Percentiles rank a stretch among this genome's conserved stretches.
Conservation (phyloP, 2,888 invertebrate species). For the Allophyes oxyacanthae region DNA sequence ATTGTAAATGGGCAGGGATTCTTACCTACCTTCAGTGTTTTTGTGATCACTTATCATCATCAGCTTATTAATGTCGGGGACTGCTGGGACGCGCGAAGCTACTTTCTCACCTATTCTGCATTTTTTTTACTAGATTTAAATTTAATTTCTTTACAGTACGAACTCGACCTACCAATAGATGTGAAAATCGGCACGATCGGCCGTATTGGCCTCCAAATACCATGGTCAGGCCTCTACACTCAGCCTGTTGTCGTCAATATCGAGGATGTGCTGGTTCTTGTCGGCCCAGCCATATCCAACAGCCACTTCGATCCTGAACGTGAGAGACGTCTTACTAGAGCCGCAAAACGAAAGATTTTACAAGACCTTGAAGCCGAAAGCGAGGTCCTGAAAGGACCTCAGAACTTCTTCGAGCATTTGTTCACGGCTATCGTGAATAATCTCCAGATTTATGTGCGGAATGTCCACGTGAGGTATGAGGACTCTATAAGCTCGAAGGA, state of each 20-base stretch:
- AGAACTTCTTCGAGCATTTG: constrained; percentile 92
- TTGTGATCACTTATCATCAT: too few relatives aligned
- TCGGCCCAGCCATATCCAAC: constrained; percentile 92
- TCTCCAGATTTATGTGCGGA: constrained; percentile 93
- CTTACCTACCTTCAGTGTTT: too few relatives aligned
- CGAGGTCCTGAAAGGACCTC: constrained; percentile 90
- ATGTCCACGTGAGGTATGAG: constrained; percentile 95
- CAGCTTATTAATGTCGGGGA: too few relatives aligned
- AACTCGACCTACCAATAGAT: constrained; percentile 94
- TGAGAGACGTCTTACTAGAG: constrained; percentile 92
- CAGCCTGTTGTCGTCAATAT: constrained; percentile 93
- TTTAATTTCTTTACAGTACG: constrained; percentile 90
- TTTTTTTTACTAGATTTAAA: too few relatives aligned
- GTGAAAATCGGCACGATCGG: constrained; percentile 95
- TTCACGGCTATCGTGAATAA: constrained; percentile 94
- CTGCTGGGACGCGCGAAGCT: too few relatives aligned
- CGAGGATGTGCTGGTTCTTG: constrained; percentile 93
- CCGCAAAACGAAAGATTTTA: constrained; percentile 92
- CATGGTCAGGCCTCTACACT: constrained; percentile 93
- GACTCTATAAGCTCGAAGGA: constrained; percentile 91
- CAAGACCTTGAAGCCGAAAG: constrained; percentile 90
- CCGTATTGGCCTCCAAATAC: constrained; percentile 92
- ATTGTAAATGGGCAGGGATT: too few relatives aligned
- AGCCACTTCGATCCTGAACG: constrained; percentile 92
- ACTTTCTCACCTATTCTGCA: too few relatives aligned